Percentiles rank a stretch among this genome's conserved stretches.
phyloP scores from a whole-genome alignment of 2,888 invertebrate genomes.

The Trissoscelio sp. region DNA sequence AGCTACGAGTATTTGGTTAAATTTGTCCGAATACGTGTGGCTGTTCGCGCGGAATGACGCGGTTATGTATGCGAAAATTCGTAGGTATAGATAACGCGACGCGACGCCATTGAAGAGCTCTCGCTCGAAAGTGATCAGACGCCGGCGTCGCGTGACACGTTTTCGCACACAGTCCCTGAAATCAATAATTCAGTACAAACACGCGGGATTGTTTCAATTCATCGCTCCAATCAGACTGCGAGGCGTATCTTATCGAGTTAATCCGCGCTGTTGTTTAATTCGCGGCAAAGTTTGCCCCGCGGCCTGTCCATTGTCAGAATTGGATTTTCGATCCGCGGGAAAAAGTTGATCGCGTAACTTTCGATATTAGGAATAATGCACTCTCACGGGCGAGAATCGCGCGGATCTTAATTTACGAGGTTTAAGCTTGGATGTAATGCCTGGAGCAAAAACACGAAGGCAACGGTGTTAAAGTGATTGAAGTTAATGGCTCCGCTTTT shows the following conservation, averaged over 20 bases:
- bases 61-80: slow-evolving; percentile 46
- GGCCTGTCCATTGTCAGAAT: slow-evolving; percentile 37
- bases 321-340: slow-evolving; percentile 8
- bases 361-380: slow-evolving; percentile 49
- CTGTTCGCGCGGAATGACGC: slow-evolving; percentile 50
- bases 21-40: slow-evolving; percentile 46
- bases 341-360: slow-evolving; percentile 46
- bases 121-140: slow-evolving; percentile 42
- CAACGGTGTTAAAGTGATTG: slow-evolving; percentile 45
- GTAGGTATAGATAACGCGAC: slow-evolving; percentile 28
- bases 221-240: slow-evolving; percentile 4
- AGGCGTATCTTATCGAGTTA: slow-evolving; percentile 23
- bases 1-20: slow-evolving; percentile 53
- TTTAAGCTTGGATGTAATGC: slow-evolving; percentile 33
- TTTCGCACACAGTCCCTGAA: background rate
- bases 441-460: slow-evolving; percentile 35
- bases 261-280: slow-evolving; percentile 20
- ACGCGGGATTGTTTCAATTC: slow-evolving; percentile 23
- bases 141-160: slow-evolving; percentile 31
- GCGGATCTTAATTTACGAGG: slow-evolving; percentile 48
- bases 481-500: slow-evolving; percentile 52
- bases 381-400: background rate
- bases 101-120: slow-evolving; percentile 36
- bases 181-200: slow-evolving; percentile 44
- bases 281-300: slow-evolving; percentile 10